phyloP scores from a whole-genome alignment of 2,888 invertebrate species.

The Sinodicranocentrus sp. region DNA sequence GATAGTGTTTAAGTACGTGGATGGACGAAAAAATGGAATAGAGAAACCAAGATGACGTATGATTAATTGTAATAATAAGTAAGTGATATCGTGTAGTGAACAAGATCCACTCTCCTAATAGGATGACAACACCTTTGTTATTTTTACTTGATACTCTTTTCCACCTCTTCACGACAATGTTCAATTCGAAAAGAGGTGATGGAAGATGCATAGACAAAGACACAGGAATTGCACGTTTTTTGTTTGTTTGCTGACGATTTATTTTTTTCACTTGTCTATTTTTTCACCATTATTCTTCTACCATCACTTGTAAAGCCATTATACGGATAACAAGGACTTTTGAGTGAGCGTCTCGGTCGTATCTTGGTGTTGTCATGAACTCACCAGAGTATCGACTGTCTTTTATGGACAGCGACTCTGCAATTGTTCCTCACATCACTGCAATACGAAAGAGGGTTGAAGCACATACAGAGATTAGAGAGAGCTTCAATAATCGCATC shows the following conservation, averaged over 20 bases:
- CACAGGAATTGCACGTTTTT: conserved; percentile 32
- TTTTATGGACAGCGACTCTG: conserved; percentile 18
- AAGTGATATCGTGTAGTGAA: conserved; percentile 1
- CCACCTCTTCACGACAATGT: conserved; percentile 21
- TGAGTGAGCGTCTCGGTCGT: conserved; percentile 45
- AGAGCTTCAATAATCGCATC: conserved; percentile 33
- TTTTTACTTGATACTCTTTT: conserved; percentile 15
- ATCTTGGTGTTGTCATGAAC: conserved; percentile 45
- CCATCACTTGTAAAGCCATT: conserved; percentile 19
- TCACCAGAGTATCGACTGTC: conserved; percentile 45
- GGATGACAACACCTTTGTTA: conserved; percentile 34
- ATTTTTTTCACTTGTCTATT: conserved; percentile 27
- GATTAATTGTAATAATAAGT: conserved; percentile 22
- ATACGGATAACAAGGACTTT: conserved; percentile 58
- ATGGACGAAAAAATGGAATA: neutral
- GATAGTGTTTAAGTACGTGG: neutral
- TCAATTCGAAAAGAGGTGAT: conserved; percentile 17
- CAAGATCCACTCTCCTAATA: conserved; percentile 17
- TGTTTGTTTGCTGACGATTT: neutral
- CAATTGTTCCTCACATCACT: conserved; percentile 16
- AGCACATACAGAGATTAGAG: conserved; percentile 30
- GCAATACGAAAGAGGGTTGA: conserved; percentile 24
- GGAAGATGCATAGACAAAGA: conserved; percentile 11
- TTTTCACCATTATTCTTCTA: conserved; percentile 26
- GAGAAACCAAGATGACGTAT: conserved; percentile 4